Percentiles rank a stretch among this genome's conserved stretches.
phyloP scores from a whole-genome alignment of 2,888 invertebrate species.

The Ennomos erosarius region DNA sequence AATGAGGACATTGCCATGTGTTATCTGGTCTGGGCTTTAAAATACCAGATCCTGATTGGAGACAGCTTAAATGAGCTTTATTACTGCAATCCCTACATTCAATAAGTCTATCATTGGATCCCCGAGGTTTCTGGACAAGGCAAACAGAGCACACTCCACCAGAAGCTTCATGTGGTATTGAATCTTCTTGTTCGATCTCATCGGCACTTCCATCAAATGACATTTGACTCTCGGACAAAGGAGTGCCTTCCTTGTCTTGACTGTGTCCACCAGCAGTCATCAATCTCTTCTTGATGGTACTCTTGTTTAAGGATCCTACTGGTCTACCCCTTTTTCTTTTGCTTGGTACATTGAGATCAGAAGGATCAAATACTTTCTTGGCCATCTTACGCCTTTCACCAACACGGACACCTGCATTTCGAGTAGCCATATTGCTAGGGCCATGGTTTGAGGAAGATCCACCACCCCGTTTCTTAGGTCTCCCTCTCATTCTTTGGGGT shows the following conservation, averaged over 20 bases:
- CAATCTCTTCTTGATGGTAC: conserved; percentile 82
- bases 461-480: conserved; percentile 73
- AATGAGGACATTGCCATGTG: conserved; percentile 95
- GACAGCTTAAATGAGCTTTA: conserved; percentile 89
- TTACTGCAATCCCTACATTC: conserved; percentile 90
- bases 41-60: conserved; percentile 88
- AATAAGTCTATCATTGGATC: conserved; percentile 86
- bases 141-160: conserved; percentile 87
- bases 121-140: conserved; percentile 84
- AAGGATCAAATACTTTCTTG: conserved; percentile 94
- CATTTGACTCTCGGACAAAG: conserved; percentile 70
- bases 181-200: conserved; percentile 74
- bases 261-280: conserved; percentile 63
- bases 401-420: conserved; percentile 79
- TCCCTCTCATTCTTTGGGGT: conserved; percentile 75
- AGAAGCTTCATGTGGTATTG: conserved; percentile 73
- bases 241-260: conserved; percentile 66
- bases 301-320: conserved; percentile 86
- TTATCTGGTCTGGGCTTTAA: conserved; percentile 87
- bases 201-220: conserved; percentile 77
- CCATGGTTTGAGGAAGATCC: conserved; percentile 58
- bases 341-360: conserved; percentile 91
- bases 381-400: conserved; percentile 89
- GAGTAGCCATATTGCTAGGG: conserved; percentile 55
- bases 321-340: conserved; percentile 89